Percentiles rank a stretch among this genome's conserved stretches.
These are phyloP conservation scores for Dromas ardeola DNA, from an alignment of 2,113 vertebrate species.

Conservation along the genomic window DNA sequence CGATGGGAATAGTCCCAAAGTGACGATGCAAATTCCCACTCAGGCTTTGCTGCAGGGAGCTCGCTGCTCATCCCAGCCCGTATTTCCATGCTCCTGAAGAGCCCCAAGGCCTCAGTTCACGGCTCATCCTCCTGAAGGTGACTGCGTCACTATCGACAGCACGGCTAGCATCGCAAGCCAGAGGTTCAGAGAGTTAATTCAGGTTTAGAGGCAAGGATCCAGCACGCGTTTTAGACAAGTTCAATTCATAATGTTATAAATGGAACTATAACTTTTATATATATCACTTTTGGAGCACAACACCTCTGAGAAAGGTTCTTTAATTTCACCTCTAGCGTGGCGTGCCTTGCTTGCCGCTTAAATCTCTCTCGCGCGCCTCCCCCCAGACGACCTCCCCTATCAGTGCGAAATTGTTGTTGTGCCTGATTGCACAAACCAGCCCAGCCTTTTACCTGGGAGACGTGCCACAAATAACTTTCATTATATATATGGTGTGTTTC, in stretches of 20 bases:
- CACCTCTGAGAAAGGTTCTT: constrained; percentile 14
- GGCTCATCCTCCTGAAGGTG: neutral
- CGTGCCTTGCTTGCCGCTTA: neutral
- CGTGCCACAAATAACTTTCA: constrained; percentile 47
- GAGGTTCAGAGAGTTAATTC: neutral
- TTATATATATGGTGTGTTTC: neutral
- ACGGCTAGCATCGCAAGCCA: neutral
- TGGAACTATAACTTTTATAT: neutral
- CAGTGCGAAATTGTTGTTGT: constrained; percentile 39
- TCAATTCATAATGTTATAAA: neutral
- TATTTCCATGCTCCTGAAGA: too few species aligned
- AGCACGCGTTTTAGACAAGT: neutral
- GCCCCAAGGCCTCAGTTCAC: too few species aligned
- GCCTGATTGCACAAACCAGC: constrained; percentile 52
- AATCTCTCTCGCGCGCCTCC: neutral
- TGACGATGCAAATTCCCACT: neutral
- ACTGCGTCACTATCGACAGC: neutral
- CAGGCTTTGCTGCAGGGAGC: neutral
- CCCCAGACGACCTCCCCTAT: neutral
- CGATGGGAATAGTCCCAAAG: neutral
- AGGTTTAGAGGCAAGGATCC: neutral
- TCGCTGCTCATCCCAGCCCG: neutral
- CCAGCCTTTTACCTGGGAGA: constrained; percentile 38
- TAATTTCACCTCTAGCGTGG: neutral
- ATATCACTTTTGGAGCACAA: neutral